Base-by-base conservation (phyloP, 2,797 vertebrate genomes). In the Melopsittacus undulatus region DNA sequence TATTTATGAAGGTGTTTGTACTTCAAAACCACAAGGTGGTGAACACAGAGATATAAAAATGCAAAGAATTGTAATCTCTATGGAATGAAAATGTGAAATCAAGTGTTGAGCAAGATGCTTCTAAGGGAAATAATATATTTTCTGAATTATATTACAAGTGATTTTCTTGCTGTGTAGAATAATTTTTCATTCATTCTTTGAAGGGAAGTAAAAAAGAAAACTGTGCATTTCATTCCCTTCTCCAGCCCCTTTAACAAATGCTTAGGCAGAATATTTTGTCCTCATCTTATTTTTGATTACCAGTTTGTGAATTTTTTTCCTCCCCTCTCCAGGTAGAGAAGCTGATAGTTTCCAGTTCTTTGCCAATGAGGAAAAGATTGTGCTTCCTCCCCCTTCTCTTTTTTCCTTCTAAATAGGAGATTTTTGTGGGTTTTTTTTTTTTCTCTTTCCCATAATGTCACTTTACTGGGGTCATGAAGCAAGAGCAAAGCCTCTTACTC, bases 1-100 rank as follows among this genome's bases (percentile, higher is more conserved):
- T 78, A 92, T 67, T 95, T 80, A 96, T 90, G 78, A 64, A 81
- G 66, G 56, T 86, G 92, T 95, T 95, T 94, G 89, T 82, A 74
- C 68, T 92, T 68, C 73, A 49, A 96, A 93, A 95, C 84, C 82
- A 75, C 42, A 67, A 83, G 74, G 86, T 70, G 68, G 72, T 87
- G 80, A 95, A 72, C 63, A 94, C 74, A 5, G 9, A 59, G 89
- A 42, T 49, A 63, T 73, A 93, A 90, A 96, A 92, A 62, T 94
- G 75, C 74, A 78, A 89, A 89, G 83, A 80, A 68, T 15, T 78
- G 46, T 95, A 63, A 90, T 87, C 95, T 83, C 67, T 52, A n/a
- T 32, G 85, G 85, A 92, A 77, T 70, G 85, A 91, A 87, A 89
- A 81, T 63, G 46, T 51, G 82, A 91, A 91, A 87, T 77, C 83